Conservation (phyloP, 2,888 invertebrate genomes). For the Chydorus sphaericus region DNA sequence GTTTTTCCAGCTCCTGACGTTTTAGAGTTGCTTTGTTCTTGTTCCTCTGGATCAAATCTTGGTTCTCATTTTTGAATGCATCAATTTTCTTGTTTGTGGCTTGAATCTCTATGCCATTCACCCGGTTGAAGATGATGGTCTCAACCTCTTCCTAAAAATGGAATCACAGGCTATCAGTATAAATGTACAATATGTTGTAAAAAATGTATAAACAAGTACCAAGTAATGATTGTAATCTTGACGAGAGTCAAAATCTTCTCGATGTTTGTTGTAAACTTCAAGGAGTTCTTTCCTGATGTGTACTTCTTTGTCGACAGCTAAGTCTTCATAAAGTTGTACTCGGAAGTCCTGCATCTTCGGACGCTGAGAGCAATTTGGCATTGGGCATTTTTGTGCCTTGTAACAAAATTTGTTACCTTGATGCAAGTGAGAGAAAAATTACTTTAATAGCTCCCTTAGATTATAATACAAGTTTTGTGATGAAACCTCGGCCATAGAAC, state of each 20-base stretch:
- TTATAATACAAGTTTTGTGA: slow-evolving; percentile 12
- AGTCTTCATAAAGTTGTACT: slow-evolving; percentile 90
- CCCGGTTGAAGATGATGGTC: slow-evolving; percentile 74
- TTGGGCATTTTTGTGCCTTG: no score
- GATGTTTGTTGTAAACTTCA: slow-evolving; percentile 83
- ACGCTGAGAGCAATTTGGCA: slow-evolving; percentile 82
- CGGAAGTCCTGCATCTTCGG: slow-evolving; percentile 79
- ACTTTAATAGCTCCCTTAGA: slow-evolving; percentile 10
- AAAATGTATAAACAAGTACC: no score
- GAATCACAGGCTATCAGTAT: no score
- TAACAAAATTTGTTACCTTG: slow-evolving; percentile 80
- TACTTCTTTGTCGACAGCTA: slow-evolving; percentile 91
- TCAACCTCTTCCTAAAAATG: slow-evolving; percentile 96
- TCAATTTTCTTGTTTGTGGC: slow-evolving; percentile 81
- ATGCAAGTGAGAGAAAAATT: slow-evolving; percentile 19
- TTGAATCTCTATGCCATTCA: slow-evolving; percentile 74
- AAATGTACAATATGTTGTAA: no score
- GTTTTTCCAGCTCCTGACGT: slow-evolving; percentile 71
- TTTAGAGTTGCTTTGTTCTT: slow-evolving; percentile 45
- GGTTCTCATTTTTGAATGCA: slow-evolving; percentile 79
- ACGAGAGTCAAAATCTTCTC: slow-evolving; percentile 74
- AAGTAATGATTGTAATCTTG: slow-evolving; percentile 89
- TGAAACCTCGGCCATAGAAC: slow-evolving; percentile 77
- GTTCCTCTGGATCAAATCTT: slow-evolving; percentile 64
- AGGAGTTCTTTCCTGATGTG: slow-evolving; percentile 80